phyloP scores from a whole-genome alignment of 2,888 invertebrate genomes.

The Melinaea marsaeus region DNA sequence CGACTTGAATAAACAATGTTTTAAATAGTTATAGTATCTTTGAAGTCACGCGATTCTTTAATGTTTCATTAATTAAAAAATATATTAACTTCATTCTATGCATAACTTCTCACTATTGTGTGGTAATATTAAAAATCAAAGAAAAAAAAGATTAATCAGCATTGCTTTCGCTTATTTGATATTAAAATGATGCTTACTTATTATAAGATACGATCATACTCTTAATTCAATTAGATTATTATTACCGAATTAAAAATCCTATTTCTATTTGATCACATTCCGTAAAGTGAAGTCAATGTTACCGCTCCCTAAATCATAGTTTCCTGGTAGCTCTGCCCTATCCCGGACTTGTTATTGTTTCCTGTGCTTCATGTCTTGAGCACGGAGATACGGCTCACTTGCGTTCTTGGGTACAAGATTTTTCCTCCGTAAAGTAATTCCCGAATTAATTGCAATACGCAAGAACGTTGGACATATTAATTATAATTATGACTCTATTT shows the following conservation, averaged over 20 bases:
- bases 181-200: too few relatives aligned
- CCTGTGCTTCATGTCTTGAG: constrained; percentile 49
- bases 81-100: not conserved
- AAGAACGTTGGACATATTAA: not conserved
- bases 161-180: too few relatives aligned
- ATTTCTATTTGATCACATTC: too few relatives aligned
- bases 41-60: constrained; percentile 28
- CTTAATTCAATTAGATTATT: too few relatives aligned
- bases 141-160: not conserved
- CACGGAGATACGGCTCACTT: constrained; percentile 54
- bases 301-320: constrained; percentile 66
- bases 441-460: not conserved
- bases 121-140: not conserved
- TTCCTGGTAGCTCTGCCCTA: constrained; percentile 55
- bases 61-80: constrained; percentile 25
- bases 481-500: too few relatives aligned
- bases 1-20: constrained; percentile 16
- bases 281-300: constrained; percentile 15
- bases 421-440: constrained; percentile 10
- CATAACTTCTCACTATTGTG: constrained; percentile 5
- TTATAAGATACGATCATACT: too few relatives aligned
- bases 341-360: constrained; percentile 72
- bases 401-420: constrained; percentile 23
- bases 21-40: constrained; percentile 13
- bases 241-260: too few relatives aligned